Evolutionary conservation across 2,888 invertebrate genomes (phyloP), one percentile per base, ranked within the genome.

Genomic region (Melieria crassipennis): DNA sequence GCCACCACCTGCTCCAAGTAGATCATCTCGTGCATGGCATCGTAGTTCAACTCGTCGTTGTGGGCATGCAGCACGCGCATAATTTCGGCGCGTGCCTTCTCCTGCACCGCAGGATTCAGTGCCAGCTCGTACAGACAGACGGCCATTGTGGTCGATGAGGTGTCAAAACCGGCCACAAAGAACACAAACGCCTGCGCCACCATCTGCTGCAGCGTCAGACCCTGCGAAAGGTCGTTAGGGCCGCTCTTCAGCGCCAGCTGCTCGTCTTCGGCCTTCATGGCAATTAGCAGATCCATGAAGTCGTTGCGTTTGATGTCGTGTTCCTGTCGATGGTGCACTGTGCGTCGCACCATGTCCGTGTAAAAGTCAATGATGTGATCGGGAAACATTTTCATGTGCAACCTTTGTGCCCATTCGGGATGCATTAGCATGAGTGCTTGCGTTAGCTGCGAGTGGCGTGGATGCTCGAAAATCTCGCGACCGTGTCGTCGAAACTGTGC

Each of bases 251-350:
- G 30, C 30, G 30, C 30, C 30, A 30, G 30, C 30, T 30, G 30
- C 30, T 30, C 30, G 30, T 30, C 13, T 75, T 87, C 84, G 71
- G 87, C 86, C 70, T 88, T 88, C 63, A 89, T 73, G 55, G 89
- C 87, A 45, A 90, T 87, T 47, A 91, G 77, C n/a, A 89, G 78
- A 75, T 90, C 89, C 74, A 91, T 82, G 75, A 91, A 90, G 81
- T 91, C 90, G 69, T 89, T 88, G 69, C 89, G 82, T 80, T 2
- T 84, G 1, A 86, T 69, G 4, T 81, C 77, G 69, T 82, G 78
- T 75, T 84, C 76, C 50, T 86, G 80, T 2, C 88, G 81, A 71
- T 83, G 84, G 0, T 82, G 80, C 2, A 88, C 83, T 0, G 87
- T 87, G 0, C 85, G 82, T 4, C 81, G 85, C 0, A 89, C 88